Conservation (phyloP, 2,113 vertebrate genomes). For the Trematocara marginatum region DNA sequence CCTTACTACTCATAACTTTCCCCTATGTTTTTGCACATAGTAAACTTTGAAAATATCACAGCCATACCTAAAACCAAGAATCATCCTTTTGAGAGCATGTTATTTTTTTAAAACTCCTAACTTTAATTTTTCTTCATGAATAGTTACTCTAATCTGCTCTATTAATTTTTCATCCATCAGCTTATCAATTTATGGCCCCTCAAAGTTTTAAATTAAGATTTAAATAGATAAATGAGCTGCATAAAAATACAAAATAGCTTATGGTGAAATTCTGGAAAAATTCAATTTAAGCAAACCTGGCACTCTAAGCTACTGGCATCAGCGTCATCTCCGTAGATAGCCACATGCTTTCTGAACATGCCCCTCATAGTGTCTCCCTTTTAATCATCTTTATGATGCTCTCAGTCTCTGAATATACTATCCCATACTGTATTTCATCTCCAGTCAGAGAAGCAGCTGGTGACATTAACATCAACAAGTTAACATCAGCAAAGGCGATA, state of each 20-base stretch:
- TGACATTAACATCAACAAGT: slow-evolving; percentile 8
- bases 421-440: slow-evolving; percentile 31
- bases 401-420: slow-evolving; percentile 5
- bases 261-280: neutral
- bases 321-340: neutral
- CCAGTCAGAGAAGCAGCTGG: slow-evolving; percentile 41
- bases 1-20: neutral
- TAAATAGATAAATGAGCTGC: neutral
- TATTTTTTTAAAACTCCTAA: neutral
- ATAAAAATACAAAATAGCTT: neutral
- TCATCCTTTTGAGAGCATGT: neutral
- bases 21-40: neutral
- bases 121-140: neutral
- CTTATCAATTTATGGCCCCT: neutral
- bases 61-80: neutral
- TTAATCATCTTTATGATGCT: slow-evolving; percentile 51
- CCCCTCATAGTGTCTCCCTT: neutral
- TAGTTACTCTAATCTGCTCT: neutral
- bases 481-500: neutral
- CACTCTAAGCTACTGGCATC: neutral
- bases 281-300: slow-evolving; percentile 1
- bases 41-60: neutral
- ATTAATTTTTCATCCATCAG: neutral
- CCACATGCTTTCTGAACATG: slow-evolving; percentile 11
- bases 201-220: neutral